Conservation (phyloP, 2,888 invertebrate species). For the Chrysomela aeneicollis region DNA sequence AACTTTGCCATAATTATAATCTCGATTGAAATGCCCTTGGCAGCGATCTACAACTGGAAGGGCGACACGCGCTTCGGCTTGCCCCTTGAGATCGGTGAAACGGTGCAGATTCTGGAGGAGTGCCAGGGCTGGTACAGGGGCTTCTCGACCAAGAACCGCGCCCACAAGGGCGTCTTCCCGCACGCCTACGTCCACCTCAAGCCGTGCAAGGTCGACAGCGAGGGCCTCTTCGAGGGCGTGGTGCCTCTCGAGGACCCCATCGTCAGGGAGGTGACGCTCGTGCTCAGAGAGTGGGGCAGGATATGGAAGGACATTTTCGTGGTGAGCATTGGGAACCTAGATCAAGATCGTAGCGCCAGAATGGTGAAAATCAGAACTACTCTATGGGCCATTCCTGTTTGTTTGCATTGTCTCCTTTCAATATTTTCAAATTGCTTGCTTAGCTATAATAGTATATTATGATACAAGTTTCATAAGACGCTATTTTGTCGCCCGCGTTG, state of each 20-base stretch:
- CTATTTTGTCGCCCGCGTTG: too few relatives aligned
- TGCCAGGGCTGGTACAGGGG: conserved; percentile 91
- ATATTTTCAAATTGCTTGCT: too few relatives aligned
- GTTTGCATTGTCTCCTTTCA: too few relatives aligned
- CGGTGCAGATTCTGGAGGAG: conserved; percentile 91
- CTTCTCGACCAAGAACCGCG: conserved; percentile 77
- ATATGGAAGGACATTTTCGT: conserved; percentile 93
- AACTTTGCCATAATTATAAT: too few relatives aligned
- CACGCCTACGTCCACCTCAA: conserved; percentile 82
- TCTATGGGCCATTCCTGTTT: too few relatives aligned
- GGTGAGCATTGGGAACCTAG: too few relatives aligned
- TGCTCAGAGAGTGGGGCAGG: conserved; percentile 91
- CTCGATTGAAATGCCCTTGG: too few relatives aligned
- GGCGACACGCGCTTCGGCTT: conserved; percentile 82
- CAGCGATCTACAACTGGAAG: conserved; percentile 92
- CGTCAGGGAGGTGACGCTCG: conserved; percentile 90
- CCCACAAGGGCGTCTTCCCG: conserved; percentile 79
- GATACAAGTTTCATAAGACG: too few relatives aligned
- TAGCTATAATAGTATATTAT: too few relatives aligned
- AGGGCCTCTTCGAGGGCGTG: conserved; percentile 75
- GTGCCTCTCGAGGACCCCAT: conserved; percentile 85
- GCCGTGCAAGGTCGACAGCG: conserved; percentile 81
- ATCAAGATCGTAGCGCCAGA: too few relatives aligned
- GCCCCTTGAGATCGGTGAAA: conserved; percentile 89
- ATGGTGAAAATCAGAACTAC: too few relatives aligned